Base-by-base conservation (phyloP, 2,888 invertebrate species). In the Calephelis perditalis region DNA sequence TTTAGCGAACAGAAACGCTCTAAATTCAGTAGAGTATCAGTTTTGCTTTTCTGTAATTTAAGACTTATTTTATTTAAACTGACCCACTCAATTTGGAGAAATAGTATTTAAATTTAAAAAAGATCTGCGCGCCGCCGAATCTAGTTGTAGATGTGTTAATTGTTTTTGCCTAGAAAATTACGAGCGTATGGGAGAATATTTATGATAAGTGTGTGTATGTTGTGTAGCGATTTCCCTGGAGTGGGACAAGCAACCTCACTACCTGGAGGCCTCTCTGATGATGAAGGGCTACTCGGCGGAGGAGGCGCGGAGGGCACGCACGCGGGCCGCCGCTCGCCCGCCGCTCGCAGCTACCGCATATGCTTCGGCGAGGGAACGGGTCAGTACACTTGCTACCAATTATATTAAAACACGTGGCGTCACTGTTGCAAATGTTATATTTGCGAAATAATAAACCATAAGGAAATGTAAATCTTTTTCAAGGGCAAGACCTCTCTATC, bases 181-280 rank as follows among this genome's bases (percentile, higher is more conserved):
- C 8, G 8, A 8, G 6, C 8, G 40, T 54, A 35, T 35, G 36
- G 5, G 36, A 9, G 26, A 36, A 15, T 11, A 36, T 57, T 26
- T 0, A n/a, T 57, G 57, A 56, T 35, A 46, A 10, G 43, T 44
- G 35, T 12, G 12, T 56, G 10, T 45, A 10, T 46, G 52, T 59
- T 15, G 57, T 59, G 54, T 78, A 91, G 91, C 91, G 90, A 91
- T 91, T 86, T 91, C 91, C 81, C 88, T 91, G 91, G 91, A 91
- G 88, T 91, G 91, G 91, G 91, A 91, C 86, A 82, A 90, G 83
- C 91, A 90, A 81, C 91, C 91, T 91, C 91, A 91, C 83, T 91
- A 91, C 91, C 89, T 90, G 93, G 94, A 94, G 94, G 96, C 92
- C 95, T 96, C 96, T 95, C 95, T 94, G 96, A 96, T 94, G 96